A percentile compares a stretch with the other conserved stretches of the same genome.
phyloP scores from a whole-genome alignment of 1,140 invertebrate species.

The Drosophila melanica region DNA sequence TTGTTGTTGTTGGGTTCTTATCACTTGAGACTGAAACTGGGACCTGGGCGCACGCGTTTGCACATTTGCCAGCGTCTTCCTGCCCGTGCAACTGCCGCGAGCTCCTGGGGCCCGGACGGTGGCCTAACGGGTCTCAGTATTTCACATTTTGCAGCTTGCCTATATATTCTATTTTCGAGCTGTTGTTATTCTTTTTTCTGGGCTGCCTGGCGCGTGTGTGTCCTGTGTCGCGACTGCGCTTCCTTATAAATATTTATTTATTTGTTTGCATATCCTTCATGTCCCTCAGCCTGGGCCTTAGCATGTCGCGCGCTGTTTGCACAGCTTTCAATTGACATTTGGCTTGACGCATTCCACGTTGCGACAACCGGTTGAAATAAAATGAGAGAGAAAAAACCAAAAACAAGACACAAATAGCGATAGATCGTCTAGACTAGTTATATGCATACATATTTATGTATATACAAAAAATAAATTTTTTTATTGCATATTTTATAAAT shows the following conservation, averaged over 20 bases:
- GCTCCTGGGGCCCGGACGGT: not conserved
- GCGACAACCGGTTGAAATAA: not conserved
- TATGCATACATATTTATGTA: too few relatives aligned
- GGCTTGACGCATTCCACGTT: conserved; percentile 38
- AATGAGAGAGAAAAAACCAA: not conserved
- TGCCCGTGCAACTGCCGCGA: not conserved
- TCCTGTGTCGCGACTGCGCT: conserved; percentile 41
- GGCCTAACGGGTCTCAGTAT: conserved; percentile 20
- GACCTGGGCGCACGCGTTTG: conserved; percentile 65
- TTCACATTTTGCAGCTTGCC: conserved; percentile 69
- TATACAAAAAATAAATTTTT: too few relatives aligned
- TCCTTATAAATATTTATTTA: conserved; percentile 66
- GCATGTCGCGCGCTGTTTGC: conserved; percentile 46
- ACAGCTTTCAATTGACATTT: conserved; percentile 68
- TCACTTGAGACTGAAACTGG: conserved; percentile 44
- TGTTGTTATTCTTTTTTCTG: conserved; percentile 1
- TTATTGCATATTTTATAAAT: too few relatives aligned
- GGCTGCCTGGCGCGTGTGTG: conserved; percentile 57
- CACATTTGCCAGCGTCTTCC: conserved; percentile 66
- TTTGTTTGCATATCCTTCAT: conserved; percentile 67
- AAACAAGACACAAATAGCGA: too few relatives aligned
- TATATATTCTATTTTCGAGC: conserved; percentile 16
- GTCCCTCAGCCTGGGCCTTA: not conserved
- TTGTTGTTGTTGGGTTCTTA: conserved; percentile 38
- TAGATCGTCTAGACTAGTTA: not conserved